phyloP scores from a whole-genome alignment of 2,888 invertebrate species.

The Cyaniris semiargus region DNA sequence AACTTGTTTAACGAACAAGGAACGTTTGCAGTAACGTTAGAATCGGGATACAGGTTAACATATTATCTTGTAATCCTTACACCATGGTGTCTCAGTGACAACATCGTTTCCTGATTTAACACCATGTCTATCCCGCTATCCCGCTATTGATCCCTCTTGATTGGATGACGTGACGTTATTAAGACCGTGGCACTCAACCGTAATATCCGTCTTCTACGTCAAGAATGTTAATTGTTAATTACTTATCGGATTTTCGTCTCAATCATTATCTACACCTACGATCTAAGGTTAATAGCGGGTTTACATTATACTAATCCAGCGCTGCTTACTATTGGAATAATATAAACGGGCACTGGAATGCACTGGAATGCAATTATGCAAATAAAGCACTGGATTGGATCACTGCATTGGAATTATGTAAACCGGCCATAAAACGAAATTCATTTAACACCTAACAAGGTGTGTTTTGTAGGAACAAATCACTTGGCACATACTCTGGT shows the following conservation, averaged over 20 bases:
- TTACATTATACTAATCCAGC: too few relatives aligned
- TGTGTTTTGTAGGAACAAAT: too few relatives aligned
- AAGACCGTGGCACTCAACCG: slow-evolving; percentile 16
- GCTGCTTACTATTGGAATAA: too few relatives aligned
- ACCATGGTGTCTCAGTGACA: slow-evolving; percentile 4
- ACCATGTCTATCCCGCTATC: slow-evolving; percentile 7
- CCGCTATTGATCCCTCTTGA: slow-evolving; percentile 34
- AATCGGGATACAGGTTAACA: not conserved
- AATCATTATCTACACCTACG: not conserved
- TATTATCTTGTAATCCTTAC: not conserved
- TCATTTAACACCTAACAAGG: too few relatives aligned
- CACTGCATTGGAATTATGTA: too few relatives aligned
- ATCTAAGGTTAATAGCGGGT: too few relatives aligned
- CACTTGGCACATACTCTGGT: too few relatives aligned
- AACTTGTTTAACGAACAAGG: too few relatives aligned
- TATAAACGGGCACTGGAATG: too few relatives aligned
- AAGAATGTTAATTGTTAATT: slow-evolving; percentile 28
- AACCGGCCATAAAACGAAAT: too few relatives aligned
- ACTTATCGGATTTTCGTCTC: not conserved
- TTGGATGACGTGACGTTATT: slow-evolving; percentile 36
- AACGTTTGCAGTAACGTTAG: not conserved
- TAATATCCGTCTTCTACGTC: slow-evolving; percentile 24
- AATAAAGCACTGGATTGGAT: too few relatives aligned
- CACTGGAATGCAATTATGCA: too few relatives aligned
- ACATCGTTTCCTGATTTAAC: slow-evolving; percentile 11